Conservation (phyloP, 2,113 vertebrate species). For the Petroica traversi region DNA sequence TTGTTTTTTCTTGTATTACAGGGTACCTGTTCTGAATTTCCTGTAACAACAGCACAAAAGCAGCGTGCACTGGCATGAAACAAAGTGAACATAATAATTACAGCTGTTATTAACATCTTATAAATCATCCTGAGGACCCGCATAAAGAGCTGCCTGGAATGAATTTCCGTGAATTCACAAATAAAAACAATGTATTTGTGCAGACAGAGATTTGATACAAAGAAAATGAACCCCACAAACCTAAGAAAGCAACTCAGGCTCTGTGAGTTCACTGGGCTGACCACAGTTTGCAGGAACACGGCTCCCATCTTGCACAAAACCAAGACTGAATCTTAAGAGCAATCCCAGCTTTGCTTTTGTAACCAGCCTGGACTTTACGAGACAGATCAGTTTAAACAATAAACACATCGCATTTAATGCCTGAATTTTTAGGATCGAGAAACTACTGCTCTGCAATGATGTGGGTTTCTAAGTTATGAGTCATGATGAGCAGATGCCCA, state of each 20-base stretch:
- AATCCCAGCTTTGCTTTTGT: background rate
- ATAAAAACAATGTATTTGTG: background rate
- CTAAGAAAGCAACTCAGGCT: background rate
- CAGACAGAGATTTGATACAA: background rate
- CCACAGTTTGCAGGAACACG: background rate
- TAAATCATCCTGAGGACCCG: background rate
- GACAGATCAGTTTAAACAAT: background rate
- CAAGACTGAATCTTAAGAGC: background rate
- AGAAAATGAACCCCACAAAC: background rate
- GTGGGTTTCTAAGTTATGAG: constrained; percentile 21
- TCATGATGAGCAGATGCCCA: background rate
- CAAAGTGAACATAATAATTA: background rate
- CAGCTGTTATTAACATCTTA: background rate
- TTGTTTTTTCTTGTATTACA: background rate
- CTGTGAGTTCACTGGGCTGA: background rate
- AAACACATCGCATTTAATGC: background rate
- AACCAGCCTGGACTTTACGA: background rate
- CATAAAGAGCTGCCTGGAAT: background rate
- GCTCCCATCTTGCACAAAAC: background rate
- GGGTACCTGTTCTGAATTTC: background rate
- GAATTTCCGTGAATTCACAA: background rate
- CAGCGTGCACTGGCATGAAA: background rate
- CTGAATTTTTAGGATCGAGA: background rate
- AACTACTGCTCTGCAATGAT: background rate
- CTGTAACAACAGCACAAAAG: background rate